Base-by-base conservation (phyloP, 2,113 vertebrate species). In the Polypterus senegalus region DNA sequence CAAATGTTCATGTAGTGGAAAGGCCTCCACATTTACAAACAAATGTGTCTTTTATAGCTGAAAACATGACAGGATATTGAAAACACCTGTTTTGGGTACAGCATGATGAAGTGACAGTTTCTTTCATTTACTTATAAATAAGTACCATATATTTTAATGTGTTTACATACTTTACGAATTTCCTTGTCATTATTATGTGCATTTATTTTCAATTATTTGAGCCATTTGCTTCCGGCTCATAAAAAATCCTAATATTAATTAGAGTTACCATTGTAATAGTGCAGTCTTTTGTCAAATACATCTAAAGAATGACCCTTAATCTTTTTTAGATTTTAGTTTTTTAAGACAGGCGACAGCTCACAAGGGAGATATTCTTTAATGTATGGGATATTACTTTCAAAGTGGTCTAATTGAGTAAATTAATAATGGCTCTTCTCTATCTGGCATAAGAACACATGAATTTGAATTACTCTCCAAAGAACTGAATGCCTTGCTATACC, bases 391-490 rank as follows among this genome's bases (percentile, higher is more conserved):
- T 80, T 81, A 73, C 82, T 82, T 86, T 84, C 79, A 79, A 77
- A 81, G 71, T 76, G 72, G 46, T 81, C 73, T 86, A 89, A 86
- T 87, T 87, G 75, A 70, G 78, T 83, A 82, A 88, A 87, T 89
- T 86, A 88, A 86, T 84, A 84, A 82, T 60, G 62, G 57, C 59
- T 57, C 67, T 76, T 66, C 61, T 7, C 61, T 76, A 51, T 60
- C 63, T 78, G 61, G 63, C 77, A 3, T 60, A 82, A 70, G 74
- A 76, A 81, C 68, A 83, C 86, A 80, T 81, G 64, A 76, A 79
- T 86, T 74, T 71, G 64, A 79, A 81, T 78, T 47, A 65, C 69
- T 73, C 80, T 83, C 79, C 72, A 61, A 81, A 83, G 79, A 81
- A 75, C 56, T 80, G 67, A 72, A 72, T 77, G 58, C 63, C 65